Percentiles rank a stretch among this genome's conserved stretches.
Conservation (phyloP, 2,888 invertebrate genomes). For the Drosophila niveifrons region DNA sequence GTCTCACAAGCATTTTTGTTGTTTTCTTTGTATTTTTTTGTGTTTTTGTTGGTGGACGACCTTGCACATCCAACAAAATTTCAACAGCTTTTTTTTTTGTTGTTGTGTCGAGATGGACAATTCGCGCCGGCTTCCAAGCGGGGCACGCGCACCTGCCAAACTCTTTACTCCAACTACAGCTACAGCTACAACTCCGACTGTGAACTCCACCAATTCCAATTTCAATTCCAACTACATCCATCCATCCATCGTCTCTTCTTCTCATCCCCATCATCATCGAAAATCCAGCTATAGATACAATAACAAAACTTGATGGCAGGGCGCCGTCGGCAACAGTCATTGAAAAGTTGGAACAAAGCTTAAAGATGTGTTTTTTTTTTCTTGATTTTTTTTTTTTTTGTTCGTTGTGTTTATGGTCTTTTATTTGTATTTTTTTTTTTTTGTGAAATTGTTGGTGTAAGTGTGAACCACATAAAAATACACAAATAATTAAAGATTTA, state of each 20-base stretch:
- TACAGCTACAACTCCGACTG: slow-evolving; percentile 6
- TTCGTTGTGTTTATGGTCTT: slow-evolving; percentile 25
- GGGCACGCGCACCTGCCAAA: slow-evolving; percentile 57
- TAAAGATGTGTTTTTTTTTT: slow-evolving; percentile 13
- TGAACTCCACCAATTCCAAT: slow-evolving; percentile 8
- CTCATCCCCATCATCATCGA: no score
- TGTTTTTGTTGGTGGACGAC: slow-evolving; percentile 44
- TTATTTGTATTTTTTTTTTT: slow-evolving; percentile 15
- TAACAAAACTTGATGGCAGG: slow-evolving; percentile 6
- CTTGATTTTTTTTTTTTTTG: slow-evolving; percentile 9
- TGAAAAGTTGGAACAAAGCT: slow-evolving; percentile 51
- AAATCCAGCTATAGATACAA: slow-evolving; percentile 13
- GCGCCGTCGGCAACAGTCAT: slow-evolving; percentile 43
- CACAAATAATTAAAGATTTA: slow-evolving; percentile 55
- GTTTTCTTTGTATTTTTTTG: not conserved
- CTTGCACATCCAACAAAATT: slow-evolving; percentile 68
- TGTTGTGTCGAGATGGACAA: slow-evolving; percentile 46
- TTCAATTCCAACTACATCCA: not conserved
- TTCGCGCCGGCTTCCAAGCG: slow-evolving; percentile 54
- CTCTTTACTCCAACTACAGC: slow-evolving; percentile 15
- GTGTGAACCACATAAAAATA: slow-evolving; percentile 37
- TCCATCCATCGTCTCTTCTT: not conserved
- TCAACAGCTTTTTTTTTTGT: slow-evolving; percentile 59
- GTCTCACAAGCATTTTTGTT: slow-evolving; percentile 22
- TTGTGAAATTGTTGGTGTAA: slow-evolving; percentile 12